These are phyloP conservation scores for Eudemis profundana DNA, from an alignment of 2,888 invertebrate genomes.

Conservation along the genomic window DNA sequence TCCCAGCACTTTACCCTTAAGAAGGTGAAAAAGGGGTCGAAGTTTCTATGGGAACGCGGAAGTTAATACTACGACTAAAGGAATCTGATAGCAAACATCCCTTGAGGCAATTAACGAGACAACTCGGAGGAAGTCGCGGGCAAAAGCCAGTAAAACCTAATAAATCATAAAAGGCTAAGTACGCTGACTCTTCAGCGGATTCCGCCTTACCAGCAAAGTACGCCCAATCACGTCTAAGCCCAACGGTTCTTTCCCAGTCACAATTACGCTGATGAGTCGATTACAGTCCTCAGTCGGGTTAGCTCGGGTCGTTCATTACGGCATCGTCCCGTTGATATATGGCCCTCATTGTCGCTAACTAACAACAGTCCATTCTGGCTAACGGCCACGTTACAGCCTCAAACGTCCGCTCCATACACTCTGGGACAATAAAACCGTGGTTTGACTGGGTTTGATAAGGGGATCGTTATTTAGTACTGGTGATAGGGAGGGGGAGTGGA, in stretches of 20 bases:
- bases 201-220: neutral
- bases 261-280: conserved; percentile 59
- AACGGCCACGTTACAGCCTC: conserved; percentile 69
- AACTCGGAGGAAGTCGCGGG: no score
- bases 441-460: conserved; percentile 43
- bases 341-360: conserved; percentile 75
- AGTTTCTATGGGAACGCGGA: no score
- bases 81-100: no score
- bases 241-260: conserved; percentile 33
- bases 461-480: conserved; percentile 26
- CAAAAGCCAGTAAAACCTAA: neutral
- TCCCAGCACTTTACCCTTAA: no score
- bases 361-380: conserved; percentile 75
- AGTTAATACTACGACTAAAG: no score
- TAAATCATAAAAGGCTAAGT: neutral
- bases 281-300: conserved; percentile 58
- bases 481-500: no score
- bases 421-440: conserved; percentile 45
- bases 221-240: conserved; percentile 8
- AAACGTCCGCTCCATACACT: conserved; percentile 55
- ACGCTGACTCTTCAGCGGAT: neutral
- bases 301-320: conserved; percentile 57
- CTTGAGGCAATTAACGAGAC: no score
- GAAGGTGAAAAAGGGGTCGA: no score
- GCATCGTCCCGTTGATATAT: conserved; percentile 67